A percentile compares a stretch with the other conserved stretches of the same genome.
These are phyloP conservation scores for Pempheris klunzingeri DNA, from an alignment of 2,797 vertebrate genomes.

Conservation along the genomic window DNA sequence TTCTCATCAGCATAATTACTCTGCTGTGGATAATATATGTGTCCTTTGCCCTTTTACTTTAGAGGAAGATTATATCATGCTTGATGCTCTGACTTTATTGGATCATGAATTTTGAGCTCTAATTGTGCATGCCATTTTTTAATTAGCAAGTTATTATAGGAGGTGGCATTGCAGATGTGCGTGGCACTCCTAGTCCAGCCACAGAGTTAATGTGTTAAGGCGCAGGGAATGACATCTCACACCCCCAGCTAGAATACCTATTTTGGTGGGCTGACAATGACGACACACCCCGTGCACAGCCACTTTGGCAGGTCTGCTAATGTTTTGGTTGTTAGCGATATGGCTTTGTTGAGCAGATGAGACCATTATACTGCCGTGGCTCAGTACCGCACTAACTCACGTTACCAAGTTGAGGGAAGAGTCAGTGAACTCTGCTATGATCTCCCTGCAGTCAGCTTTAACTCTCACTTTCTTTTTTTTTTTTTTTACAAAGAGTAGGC, in stretches of 20 bases:
- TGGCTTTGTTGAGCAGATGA: conserved; percentile 40
- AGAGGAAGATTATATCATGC: conserved; percentile 77
- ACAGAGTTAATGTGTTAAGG: conserved; percentile 49
- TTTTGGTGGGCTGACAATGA: conserved; percentile 24
- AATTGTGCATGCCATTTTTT: conserved; percentile 81
- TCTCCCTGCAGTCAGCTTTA: conserved; percentile 5
- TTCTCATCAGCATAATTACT: conserved; percentile 74
- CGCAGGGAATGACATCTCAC: conserved; percentile 33
- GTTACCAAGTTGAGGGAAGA: conserved; percentile 16
- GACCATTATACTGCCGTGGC: conserved; percentile 10
- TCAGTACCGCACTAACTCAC: conserved; percentile 31
- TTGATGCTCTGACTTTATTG: conserved; percentile 78
- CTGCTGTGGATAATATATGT: conserved; percentile 76
- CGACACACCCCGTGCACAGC: conserved; percentile 8
- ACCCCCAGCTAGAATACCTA: not conserved
- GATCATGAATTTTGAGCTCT: conserved; percentile 80
- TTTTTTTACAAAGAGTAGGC: not conserved
- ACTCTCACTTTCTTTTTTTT: not conserved
- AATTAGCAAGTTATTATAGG: conserved; percentile 79
- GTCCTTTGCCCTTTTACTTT: conserved; percentile 81
- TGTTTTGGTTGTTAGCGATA: conserved; percentile 34
- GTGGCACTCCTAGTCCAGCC: conserved; percentile 29
- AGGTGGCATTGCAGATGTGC: conserved; percentile 67
- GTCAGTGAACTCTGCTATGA: conserved; percentile 19
- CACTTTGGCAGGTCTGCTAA: conserved; percentile 32